A percentile compares a stretch with the other conserved stretches of the same genome.
phyloP scores from a whole-genome alignment of 2,888 invertebrate species.

The Eristalis pertinax region DNA sequence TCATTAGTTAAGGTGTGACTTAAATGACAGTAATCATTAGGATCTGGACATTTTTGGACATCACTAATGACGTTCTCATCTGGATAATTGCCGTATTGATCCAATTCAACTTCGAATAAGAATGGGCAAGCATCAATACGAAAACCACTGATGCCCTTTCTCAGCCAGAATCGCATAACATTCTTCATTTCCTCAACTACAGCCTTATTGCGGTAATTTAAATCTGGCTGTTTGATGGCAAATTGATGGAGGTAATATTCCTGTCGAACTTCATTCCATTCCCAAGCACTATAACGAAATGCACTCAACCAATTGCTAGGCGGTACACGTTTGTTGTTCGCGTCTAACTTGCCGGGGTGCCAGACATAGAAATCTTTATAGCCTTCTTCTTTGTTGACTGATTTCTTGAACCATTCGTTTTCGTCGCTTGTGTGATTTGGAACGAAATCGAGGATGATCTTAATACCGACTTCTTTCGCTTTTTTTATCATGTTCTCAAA shows the following conservation, averaged over 20 bases:
- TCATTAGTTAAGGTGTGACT: constrained; percentile 85
- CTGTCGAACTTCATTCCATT: constrained; percentile 83
- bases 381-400: constrained; percentile 83
- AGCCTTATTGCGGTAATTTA: constrained; percentile 84
- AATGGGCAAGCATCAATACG: constrained; percentile 82
- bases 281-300: constrained; percentile 85
- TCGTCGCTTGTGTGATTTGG: constrained; percentile 87
- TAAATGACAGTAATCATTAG: constrained; percentile 82
- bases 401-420: constrained; percentile 91
- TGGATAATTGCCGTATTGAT: constrained; percentile 46
- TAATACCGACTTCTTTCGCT: constrained; percentile 82
- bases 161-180: constrained; percentile 86
- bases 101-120: constrained; percentile 79
- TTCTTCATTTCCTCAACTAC: constrained; percentile 83
- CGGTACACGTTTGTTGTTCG: constrained; percentile 77
- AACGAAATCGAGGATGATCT: constrained; percentile 82
- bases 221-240: constrained; percentile 84
- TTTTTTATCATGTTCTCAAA: constrained; percentile 84
- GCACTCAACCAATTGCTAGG: constrained; percentile 83
- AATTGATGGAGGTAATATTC: constrained; percentile 87
- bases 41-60: constrained; percentile 81
- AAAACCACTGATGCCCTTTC: constrained; percentile 85
- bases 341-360: constrained; percentile 82
- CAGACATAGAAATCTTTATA: constrained; percentile 91
- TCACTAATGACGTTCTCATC: constrained; percentile 81